A percentile compares a stretch with the other conserved stretches of the same genome.
phyloP scores from a whole-genome alignment of 30 jellyfish, hydroid and myxozoan genomes.

The Rhopilema esculentum region DNA sequence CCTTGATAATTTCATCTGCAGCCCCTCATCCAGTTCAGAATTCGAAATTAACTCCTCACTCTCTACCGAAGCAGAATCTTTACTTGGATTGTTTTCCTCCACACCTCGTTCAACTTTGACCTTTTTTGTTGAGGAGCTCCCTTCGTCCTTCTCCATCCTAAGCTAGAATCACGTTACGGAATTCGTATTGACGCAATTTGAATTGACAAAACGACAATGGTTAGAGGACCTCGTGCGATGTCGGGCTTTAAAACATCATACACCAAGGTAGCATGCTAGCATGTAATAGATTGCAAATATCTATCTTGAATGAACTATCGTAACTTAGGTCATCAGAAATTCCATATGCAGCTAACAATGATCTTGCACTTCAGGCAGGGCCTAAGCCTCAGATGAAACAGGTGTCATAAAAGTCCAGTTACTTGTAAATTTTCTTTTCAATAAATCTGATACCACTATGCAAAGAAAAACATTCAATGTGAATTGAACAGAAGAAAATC shows the following conservation, averaged over 20 bases:
- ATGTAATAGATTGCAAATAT: too few species aligned
- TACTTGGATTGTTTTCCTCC: neutral
- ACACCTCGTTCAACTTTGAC: neutral
- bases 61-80: neutral
- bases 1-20: conserved; percentile 61
- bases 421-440: neutral
- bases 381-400: neutral
- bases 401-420: neutral
- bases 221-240: too few species aligned
- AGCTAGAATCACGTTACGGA: too few species aligned
- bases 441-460: neutral
- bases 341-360: too few species aligned
- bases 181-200: too few species aligned
- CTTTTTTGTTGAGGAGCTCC: neutral
- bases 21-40: conserved; percentile 52
- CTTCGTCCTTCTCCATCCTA: neutral
- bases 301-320: too few species aligned
- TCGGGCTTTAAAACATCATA: too few species aligned
- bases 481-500: neutral
- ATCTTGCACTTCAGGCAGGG: neutral
- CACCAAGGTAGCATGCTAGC: too few species aligned
- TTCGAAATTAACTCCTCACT: conserved; percentile 14
- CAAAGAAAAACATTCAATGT: neutral
- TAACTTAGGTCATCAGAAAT: too few species aligned
- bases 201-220: too few species aligned